phyloP scores from a whole-genome alignment of 2,797 vertebrate genomes.

The Sebastes trivittatus region DNA sequence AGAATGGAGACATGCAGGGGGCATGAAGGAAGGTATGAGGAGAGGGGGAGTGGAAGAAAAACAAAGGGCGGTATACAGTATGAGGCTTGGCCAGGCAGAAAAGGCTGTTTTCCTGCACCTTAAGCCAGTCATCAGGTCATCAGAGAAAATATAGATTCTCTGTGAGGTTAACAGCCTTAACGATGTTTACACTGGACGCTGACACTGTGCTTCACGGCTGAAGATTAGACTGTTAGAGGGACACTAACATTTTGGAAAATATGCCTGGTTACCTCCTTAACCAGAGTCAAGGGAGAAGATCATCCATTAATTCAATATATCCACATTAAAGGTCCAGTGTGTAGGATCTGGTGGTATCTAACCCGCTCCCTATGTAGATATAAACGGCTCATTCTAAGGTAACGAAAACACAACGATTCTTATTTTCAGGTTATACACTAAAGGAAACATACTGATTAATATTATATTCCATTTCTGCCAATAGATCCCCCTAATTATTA shows the following conservation, averaged over 20 bases:
- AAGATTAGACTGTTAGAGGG: conserved; percentile 1
- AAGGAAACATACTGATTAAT: too few species aligned
- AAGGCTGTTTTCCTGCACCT: not conserved
- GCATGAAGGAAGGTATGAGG: conserved; percentile 19
- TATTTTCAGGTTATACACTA: too few species aligned
- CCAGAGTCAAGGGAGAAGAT: not conserved
- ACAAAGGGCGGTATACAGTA: not conserved
- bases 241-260: conserved; percentile 6
- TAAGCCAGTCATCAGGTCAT: not conserved
- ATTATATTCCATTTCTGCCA: too few species aligned
- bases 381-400: too few species aligned
- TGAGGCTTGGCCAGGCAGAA: not conserved
- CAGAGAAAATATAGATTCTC: conserved; percentile 16
- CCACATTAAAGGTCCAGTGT: not conserved
- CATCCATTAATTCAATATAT: not conserved
- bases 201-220: not conserved
- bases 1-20: conserved; percentile 35
- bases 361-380: too few species aligned
- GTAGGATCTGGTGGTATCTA: too few species aligned
- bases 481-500: too few species aligned
- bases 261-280: not conserved
- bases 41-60: conserved; percentile 10
- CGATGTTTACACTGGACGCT: conserved; percentile 14
- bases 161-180: conserved; percentile 30
- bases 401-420: too few species aligned